Base-by-base conservation (phyloP, 2,113 vertebrate species). In the Myocastor coypus region DNA sequence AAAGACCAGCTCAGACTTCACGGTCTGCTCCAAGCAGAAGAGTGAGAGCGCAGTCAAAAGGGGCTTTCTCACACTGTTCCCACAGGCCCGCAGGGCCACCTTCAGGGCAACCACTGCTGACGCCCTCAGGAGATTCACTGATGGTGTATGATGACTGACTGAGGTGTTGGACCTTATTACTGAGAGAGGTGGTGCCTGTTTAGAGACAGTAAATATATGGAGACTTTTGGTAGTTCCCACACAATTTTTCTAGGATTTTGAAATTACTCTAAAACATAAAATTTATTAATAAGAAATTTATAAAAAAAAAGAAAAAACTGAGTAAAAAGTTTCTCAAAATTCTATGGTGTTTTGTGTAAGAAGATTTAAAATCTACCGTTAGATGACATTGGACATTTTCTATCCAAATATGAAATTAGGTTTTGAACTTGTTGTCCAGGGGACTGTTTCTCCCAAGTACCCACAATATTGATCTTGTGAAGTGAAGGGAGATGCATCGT, bases 241-340 rank as follows among this genome's bases (percentile, higher is more conserved):
- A 42, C 22, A 37, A 3, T 30, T 66, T 73, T 75, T 5, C n/a
- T 64, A 17, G 73, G 17, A 83, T 52, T 5, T 59, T 57, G 8
- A 83, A 55, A 11, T 17, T 46, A 9, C 30, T 81, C 46, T 73
- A 55, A 66, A 63, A 20, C 46, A 30, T 22, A 32, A 71, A 19
- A 10, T 63, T 37, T 92, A 50, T 46, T 82, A 83, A 63, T 63
- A 71, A 92, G 14, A 50, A 61, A 8, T n/a, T 59, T 82, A 50
- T 37, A 52, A 46, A n/a, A n/a, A n/a, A n/a, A n/a, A n/a, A n/a
- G n/a, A 91, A 73, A 63, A n/a, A 34, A 8, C 40, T 3, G 13
- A 80, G 42, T 52, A 57, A 84, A 73, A 61, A 30, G n/a, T 59
- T 87, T 93, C 66, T 68, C 20, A 80, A 93, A 59, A 37, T 52